Evolutionary conservation across 2,113 vertebrate genomes (phyloP), one percentile per base, ranked within the genome.

Genomic region (Tyrannus savana): DNA sequence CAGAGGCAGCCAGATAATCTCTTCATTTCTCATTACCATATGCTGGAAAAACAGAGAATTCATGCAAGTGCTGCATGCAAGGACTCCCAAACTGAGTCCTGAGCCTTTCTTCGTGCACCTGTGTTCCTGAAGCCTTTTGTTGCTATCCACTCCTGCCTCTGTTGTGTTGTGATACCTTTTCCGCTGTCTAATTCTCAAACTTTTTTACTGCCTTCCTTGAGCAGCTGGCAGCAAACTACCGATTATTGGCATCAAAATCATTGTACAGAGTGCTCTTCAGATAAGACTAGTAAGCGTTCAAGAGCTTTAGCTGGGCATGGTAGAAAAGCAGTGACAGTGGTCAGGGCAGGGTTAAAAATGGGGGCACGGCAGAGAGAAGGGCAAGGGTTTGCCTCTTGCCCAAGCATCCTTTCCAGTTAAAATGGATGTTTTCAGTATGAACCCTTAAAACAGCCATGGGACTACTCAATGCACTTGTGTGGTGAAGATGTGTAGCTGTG

Each of bases 21-120:
- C 58, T 91, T 93, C 67, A 30, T 84, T 95, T 95, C 89, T 96
- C 56, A 87, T 86, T 91, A 95, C 58, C 96, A 97, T 97, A 97
- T 97, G 96, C 77, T 71, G 47, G 39, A 73, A 93, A 84, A 95
- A 17, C 55, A 75, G 78, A 59, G 63, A 74, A 89, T 90, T 96
- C 68, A 42, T 74, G 7, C 55, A 72, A 94, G 46, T 83, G 49
- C 72, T 69, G 7, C 4, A 37, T 37, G 35, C 35, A 37, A 37
- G 35, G 35, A 90, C 82, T 85, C 68, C n/a, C 37, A 89, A 30
- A 72, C 50, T 31, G 56, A 28, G 25, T 41, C 41, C 46, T 74
- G 56, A 47, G 73, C 67, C 56, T 75, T 72, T 82, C 60, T 47
- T 81, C 4, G 0, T 80, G n/a, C 64, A 90, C 64, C 71, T 90